Evolutionary conservation across 2,113 vertebrate species (phyloP).

Genomic region (Anarrhichthys ocellatus): DNA sequence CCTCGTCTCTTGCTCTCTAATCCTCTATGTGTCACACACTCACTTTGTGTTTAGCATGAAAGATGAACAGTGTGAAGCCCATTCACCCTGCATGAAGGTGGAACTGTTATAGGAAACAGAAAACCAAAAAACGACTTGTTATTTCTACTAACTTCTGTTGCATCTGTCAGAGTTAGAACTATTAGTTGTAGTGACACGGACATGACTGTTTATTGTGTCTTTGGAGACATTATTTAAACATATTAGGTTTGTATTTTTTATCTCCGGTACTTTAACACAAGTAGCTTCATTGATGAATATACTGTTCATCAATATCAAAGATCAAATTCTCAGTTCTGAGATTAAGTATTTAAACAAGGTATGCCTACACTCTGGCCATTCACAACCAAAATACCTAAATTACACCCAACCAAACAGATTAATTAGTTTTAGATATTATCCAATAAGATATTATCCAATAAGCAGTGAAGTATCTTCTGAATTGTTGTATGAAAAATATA

Average conservation of each 20-base stretch:
- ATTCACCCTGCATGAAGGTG: not conserved
- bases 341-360: not conserved
- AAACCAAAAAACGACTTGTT: not conserved
- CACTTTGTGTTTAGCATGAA: slow-evolving; percentile 30
- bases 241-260: not conserved
- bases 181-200: not conserved
- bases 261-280: not conserved
- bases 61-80: slow-evolving; percentile 13
- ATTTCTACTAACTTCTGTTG: not conserved
- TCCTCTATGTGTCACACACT: slow-evolving; percentile 36
- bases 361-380: not conserved
- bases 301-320: not conserved
- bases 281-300: not conserved
- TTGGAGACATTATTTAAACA: slow-evolving; percentile 2
- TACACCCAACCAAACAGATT: not conserved
- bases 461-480: not conserved
- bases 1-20: slow-evolving; percentile 33
- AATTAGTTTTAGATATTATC: not conserved
- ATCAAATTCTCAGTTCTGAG: not conserved
- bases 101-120: slow-evolving; percentile 13
- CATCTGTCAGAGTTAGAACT: not conserved
- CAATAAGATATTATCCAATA: not conserved
- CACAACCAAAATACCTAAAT: not conserved
- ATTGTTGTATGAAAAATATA: not conserved
- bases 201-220: not conserved